These are phyloP conservation scores for Colius striatus DNA, from an alignment of 2,113 vertebrate species.

Conservation along the genomic window DNA sequence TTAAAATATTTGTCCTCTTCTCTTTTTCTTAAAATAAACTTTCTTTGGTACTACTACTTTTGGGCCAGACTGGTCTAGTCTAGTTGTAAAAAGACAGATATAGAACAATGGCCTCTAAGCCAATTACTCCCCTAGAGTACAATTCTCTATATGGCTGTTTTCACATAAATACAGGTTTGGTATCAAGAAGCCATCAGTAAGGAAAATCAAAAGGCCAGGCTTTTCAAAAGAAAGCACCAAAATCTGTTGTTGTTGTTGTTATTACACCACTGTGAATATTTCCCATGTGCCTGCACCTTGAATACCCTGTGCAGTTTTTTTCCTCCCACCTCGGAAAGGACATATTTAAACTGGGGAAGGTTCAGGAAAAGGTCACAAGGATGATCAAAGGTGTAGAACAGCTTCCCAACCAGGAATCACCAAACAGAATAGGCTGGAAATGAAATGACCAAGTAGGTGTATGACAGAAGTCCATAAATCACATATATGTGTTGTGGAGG, in stretches of 20 bases:
- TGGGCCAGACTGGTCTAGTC: background rate
- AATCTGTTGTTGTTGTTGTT: background rate
- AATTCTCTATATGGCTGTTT: background rate
- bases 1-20: background rate
- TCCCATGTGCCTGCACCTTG: background rate
- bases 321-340: background rate
- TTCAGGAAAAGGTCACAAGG: slow-evolving; percentile 50
- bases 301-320: background rate
- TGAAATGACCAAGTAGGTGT: background rate
- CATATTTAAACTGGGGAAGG: background rate
- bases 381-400: slow-evolving; percentile 63
- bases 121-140: background rate
- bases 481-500: rapidly evolving
- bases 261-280: rapidly evolving
- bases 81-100: background rate
- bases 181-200: background rate
- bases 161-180: background rate
- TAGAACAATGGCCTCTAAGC: background rate
- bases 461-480: slow-evolving; percentile 22
- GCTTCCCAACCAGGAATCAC: slow-evolving; percentile 6
- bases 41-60: background rate
- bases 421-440: slow-evolving; percentile 19
- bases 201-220: background rate
- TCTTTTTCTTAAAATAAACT: background rate
- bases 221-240: background rate